Evolutionary conservation across 2,888 invertebrate species (phyloP).

Genomic region (Hypena proboscidalis): DNA sequence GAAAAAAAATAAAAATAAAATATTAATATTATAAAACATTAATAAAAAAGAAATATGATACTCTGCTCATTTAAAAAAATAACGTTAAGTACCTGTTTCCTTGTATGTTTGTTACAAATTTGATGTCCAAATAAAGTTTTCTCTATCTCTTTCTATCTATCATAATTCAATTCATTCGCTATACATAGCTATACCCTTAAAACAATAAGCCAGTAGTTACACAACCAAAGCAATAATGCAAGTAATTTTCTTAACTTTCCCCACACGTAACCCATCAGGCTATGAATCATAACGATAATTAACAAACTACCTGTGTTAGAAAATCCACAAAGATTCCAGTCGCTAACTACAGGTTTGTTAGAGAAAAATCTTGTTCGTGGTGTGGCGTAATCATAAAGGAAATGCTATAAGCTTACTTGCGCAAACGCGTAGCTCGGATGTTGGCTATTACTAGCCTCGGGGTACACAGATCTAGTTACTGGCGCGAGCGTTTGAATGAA

Average conservation of each 20-base stretch:
- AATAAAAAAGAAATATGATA: no score
- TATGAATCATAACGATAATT: slow-evolving; percentile 44
- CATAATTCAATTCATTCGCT: no score
- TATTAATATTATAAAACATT: no score
- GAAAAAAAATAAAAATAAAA: no score
- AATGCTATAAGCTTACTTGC: slow-evolving; percentile 53
- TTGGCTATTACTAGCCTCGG: slow-evolving; percentile 61
- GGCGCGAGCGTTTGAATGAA: slow-evolving; percentile 33
- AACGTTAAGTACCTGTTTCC: no score
- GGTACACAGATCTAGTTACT: slow-evolving; percentile 40
- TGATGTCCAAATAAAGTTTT: no score
- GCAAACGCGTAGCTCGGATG: slow-evolving; percentile 75
- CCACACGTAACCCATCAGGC: slow-evolving; percentile 31
- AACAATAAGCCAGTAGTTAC: no score
- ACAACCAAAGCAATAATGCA: not conserved
- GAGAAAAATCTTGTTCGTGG: slow-evolving; percentile 59
- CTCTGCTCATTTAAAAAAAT: no score
- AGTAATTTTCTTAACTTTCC: slow-evolving; percentile 40
- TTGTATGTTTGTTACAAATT: no score
- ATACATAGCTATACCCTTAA: no score
- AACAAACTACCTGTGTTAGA: slow-evolving; percentile 45
- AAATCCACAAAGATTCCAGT: slow-evolving; percentile 53
- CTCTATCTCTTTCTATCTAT: no score
- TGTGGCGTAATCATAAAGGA: slow-evolving; percentile 64
- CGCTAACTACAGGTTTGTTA: slow-evolving; percentile 50